Evolutionary conservation across 2,797 vertebrate genomes (phyloP).

Genomic region (Cyclura pinguis): DNA sequence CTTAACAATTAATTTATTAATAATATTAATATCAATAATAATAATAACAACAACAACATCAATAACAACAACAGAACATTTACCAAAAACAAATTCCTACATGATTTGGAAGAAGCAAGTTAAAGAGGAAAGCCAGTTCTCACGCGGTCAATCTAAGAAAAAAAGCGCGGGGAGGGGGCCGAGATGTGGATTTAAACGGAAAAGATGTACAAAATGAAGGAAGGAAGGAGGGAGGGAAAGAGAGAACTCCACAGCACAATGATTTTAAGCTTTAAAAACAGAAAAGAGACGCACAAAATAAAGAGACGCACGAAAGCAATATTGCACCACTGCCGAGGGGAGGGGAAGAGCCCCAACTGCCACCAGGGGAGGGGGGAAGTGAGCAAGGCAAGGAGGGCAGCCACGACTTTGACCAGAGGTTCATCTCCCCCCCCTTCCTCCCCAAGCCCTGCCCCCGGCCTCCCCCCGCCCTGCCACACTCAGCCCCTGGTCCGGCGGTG

Average conservation of each 20-base stretch:
- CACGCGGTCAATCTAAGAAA: constrained; percentile 46
- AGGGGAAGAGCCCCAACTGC: background rate
- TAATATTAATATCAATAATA: constrained; percentile 86
- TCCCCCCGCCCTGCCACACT: too few species aligned
- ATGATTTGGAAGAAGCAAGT: constrained; percentile 80
- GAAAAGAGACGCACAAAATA: constrained; percentile 38
- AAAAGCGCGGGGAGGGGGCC: background rate
- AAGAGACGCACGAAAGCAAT: constrained; percentile 63
- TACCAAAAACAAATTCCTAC: constrained; percentile 88
- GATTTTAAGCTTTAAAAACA: constrained; percentile 17
- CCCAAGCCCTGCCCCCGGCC: background rate
- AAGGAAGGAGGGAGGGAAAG: too few species aligned
- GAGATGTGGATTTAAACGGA: too few species aligned
- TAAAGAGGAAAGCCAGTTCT: constrained; percentile 56
- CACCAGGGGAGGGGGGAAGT: background rate
- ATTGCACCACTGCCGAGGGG: constrained; percentile 77
- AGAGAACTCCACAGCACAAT: too few species aligned
- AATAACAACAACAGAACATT: constrained; percentile 86
- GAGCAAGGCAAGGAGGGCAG: constrained; percentile 20
- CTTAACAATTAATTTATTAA: constrained; percentile 75
- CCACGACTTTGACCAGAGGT: background rate
- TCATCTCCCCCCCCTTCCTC: background rate
- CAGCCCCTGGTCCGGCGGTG: background rate
- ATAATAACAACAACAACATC: constrained; percentile 83
- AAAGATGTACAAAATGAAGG: too few species aligned